phyloP scores from a whole-genome alignment of 2,113 vertebrate genomes.

The Zapornia atra region DNA sequence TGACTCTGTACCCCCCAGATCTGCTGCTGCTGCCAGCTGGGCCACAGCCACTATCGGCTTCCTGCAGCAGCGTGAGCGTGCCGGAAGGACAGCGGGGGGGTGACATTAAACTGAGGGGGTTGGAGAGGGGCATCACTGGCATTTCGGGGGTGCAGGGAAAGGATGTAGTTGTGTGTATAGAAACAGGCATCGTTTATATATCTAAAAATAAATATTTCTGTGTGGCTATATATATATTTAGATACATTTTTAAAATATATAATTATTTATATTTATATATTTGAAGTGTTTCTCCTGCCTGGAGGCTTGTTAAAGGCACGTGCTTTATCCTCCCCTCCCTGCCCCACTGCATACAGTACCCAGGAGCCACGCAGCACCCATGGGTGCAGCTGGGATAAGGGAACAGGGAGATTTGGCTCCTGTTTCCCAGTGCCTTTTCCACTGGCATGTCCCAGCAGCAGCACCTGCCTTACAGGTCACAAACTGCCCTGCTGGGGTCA shows the following conservation, averaged over 20 bases:
- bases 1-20: not conserved
- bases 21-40: not conserved
- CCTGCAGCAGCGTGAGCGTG: not conserved
- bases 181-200: not conserved
- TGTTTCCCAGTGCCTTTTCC: not conserved
- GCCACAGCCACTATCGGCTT: not conserved
- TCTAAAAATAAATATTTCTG: not conserved
- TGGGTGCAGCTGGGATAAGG: fast-evolving
- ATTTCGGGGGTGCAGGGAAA: not conserved
- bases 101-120: not conserved
- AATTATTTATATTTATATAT: not conserved
- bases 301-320: not conserved
- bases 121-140: not conserved
- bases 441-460: not conserved
- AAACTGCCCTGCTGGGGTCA: not conserved
- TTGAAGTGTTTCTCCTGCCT: not conserved
- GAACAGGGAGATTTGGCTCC: not conserved
- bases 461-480: not conserved
- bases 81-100: not conserved
- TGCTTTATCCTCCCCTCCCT: not conserved
- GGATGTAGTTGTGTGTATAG: not conserved
- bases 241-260: no score
- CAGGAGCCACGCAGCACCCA: fast-evolving
- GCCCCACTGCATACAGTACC: fast-evolving
- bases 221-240: not conserved